A percentile compares a stretch with the other conserved stretches of the same genome.
These are phyloP conservation scores for Indicator indicator DNA, from an alignment of 2,113 vertebrate genomes.

Conservation along the genomic window DNA sequence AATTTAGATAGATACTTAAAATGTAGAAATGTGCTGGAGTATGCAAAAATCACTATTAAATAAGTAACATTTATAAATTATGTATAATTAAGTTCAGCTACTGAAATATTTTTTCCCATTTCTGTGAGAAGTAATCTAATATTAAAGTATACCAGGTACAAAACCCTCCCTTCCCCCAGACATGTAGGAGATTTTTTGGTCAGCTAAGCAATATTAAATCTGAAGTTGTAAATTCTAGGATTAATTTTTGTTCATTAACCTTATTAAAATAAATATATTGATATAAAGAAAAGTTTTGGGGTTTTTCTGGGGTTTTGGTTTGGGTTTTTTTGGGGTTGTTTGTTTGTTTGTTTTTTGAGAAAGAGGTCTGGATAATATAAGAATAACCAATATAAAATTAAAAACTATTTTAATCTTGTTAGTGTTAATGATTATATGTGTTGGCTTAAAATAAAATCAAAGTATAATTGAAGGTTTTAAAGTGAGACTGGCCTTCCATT, in stretches of 20 bases:
- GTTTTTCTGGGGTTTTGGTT: no score
- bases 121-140: background rate
- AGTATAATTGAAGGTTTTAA: background rate
- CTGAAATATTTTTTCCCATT: background rate
- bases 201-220: background rate
- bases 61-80: background rate
- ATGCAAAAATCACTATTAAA: background rate
- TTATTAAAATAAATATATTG: background rate
- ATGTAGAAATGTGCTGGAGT: background rate
- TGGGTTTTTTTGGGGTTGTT: no score
- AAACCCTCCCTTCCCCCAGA: background rate
- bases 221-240: background rate
- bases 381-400: background rate
- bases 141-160: background rate
- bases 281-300: background rate
- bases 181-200: background rate
- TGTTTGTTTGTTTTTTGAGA: background rate
- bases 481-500: background rate
- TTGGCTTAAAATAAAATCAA: background rate
- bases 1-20: constrained; percentile 14
- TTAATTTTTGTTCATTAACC: background rate
- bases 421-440: fast-evolving
- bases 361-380: background rate
- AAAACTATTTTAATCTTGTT: background rate
- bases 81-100: background rate